phyloP scores from a whole-genome alignment of 2,113 vertebrate genomes.

The Accipiter cooperii region DNA sequence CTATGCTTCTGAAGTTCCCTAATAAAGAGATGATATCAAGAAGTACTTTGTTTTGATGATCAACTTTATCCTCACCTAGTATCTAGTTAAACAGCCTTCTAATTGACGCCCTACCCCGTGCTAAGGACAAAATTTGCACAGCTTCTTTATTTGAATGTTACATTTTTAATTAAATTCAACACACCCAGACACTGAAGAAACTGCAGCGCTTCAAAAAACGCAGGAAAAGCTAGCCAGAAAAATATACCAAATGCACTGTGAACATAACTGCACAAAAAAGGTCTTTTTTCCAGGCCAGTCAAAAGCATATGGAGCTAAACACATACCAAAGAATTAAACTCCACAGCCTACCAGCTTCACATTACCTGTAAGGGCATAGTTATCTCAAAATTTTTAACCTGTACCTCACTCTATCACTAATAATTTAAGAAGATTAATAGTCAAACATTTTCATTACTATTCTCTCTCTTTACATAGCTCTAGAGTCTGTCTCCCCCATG shows the following conservation, averaged over 20 bases:
- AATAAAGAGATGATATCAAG: constrained; percentile 12
- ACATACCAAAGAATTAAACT: background rate
- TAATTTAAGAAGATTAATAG: background rate
- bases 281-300: background rate
- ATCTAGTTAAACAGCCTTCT: background rate
- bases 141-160: constrained; percentile 1
- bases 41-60: constrained; percentile 1
- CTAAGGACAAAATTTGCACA: constrained; percentile 15
- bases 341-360: background rate
- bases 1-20: background rate
- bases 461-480: accelerated
- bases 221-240: background rate
- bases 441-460: too few relatives aligned
- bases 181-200: background rate
- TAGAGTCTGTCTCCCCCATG: background rate
- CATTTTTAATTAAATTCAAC: constrained; percentile 23
- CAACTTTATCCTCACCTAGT: background rate
- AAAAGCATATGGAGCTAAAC: accelerated
- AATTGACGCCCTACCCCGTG: constrained; percentile 10
- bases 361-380: accelerated
- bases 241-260: background rate
- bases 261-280: background rate
- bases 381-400: accelerated
- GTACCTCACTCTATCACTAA: background rate
- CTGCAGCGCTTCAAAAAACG: background rate